Evolutionary conservation across 2,113 vertebrate genomes (phyloP).

Genomic region (Ptilorrhoa leucosticta): DNA sequence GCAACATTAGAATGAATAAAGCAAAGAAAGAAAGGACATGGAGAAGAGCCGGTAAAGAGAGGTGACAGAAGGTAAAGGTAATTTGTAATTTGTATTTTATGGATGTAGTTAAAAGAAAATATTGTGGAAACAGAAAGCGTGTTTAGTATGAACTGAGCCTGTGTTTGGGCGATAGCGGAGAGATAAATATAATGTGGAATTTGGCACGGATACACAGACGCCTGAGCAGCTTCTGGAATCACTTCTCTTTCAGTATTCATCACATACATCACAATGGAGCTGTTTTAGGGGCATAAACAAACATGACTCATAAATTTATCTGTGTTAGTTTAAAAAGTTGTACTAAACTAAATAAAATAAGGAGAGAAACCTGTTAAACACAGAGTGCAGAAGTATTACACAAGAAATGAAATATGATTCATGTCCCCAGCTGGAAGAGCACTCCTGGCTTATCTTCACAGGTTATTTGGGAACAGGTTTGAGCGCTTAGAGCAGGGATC

Average conservation of each 20-base stretch:
- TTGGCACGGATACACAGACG: constrained; percentile 50
- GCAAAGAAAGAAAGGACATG: background rate
- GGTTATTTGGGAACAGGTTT: background rate
- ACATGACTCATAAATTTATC: constrained; percentile 63
- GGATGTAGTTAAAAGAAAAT: constrained; percentile 35
- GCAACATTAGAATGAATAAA: background rate
- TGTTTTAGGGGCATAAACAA: constrained; percentile 62
- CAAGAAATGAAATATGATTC: constrained; percentile 43
- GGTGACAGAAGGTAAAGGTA: constrained; percentile 19
- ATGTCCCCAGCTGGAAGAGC: background rate
- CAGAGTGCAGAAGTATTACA: background rate
- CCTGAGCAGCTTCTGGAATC: constrained; percentile 52
- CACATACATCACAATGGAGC: constrained; percentile 45
- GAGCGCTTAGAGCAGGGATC: background rate
- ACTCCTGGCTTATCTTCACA: background rate
- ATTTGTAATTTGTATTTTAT: constrained; percentile 51
- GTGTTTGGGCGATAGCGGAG: constrained; percentile 64
- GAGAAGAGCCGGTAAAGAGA: background rate
- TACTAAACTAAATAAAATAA: constrained; percentile 61
- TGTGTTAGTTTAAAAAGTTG: constrained; percentile 59
- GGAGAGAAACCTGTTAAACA: constrained; percentile 52
- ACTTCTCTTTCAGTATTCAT: constrained; percentile 51
- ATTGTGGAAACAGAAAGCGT: constrained; percentile 12
- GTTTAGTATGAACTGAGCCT: constrained; percentile 51
- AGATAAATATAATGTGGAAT: constrained; percentile 68